phyloP scores from a whole-genome alignment of 1,140 invertebrate genomes.

The Solenopsis fugax region DNA sequence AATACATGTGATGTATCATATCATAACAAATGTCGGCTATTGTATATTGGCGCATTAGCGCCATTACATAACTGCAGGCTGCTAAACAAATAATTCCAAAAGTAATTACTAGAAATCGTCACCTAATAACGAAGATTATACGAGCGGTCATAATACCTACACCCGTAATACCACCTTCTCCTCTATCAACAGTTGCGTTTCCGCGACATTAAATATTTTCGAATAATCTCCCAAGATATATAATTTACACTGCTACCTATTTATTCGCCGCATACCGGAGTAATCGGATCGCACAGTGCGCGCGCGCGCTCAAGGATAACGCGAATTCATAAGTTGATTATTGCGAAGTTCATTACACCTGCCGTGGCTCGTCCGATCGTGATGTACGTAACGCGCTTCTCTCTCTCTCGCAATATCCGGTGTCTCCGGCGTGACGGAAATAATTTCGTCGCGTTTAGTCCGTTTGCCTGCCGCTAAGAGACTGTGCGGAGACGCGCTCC shows the following conservation, averaged over 20 bases:
- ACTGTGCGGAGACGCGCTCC: conserved; percentile 24
- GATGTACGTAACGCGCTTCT: neutral
- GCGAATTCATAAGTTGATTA: conserved; percentile 25
- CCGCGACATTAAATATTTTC: neutral
- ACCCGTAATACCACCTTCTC: no score
- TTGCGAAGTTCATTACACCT: conserved; percentile 11
- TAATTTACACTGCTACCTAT: neutral
- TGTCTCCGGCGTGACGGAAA: conserved; percentile 38
- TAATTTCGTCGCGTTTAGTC: conserved; percentile 58
- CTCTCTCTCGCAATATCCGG: conserved; percentile 56
- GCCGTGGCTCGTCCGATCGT: neutral
- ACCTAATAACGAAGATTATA: no score
- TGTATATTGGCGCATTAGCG: no score
- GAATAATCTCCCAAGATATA: neutral
- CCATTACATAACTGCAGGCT: no score
- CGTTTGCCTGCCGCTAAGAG: conserved; percentile 36
- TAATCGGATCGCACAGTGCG: neutral
- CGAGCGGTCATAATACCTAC: no score
- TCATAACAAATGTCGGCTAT: no score
- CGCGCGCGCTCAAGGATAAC: neutral
- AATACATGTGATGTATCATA: no score
- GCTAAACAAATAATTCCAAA: no score
- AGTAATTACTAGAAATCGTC: no score
- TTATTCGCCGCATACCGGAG: no score
- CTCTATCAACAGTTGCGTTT: neutral